phyloP scores from a whole-genome alignment of 2,113 vertebrate genomes.

The Eretmochelys imbricata region DNA sequence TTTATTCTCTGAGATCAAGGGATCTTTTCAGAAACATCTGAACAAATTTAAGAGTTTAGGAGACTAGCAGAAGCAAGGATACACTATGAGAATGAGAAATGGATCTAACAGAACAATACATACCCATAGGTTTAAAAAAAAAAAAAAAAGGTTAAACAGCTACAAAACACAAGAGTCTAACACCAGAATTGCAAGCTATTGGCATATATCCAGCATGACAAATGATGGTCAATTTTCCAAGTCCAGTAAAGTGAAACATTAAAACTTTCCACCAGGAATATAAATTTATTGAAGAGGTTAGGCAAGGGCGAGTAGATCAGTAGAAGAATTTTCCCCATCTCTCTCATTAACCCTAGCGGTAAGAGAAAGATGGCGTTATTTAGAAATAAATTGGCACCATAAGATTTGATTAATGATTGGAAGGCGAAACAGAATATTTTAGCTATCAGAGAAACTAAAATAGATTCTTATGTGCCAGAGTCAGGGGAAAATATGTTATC shows the following conservation, averaged over 20 bases:
- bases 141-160: no score
- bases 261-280: neutral
- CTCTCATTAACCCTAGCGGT: neutral
- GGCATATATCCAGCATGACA: neutral
- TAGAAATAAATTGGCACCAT: neutral
- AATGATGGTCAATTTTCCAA: neutral
- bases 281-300: neutral
- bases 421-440: neutral
- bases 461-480: neutral
- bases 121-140: neutral
- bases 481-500: neutral
- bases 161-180: fast-evolving
- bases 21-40: neutral
- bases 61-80: neutral
- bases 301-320: fast-evolving
- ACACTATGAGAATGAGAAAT: fast-evolving
- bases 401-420: neutral
- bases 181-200: neutral
- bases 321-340: neutral
- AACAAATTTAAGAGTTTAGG: neutral
- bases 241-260: neutral
- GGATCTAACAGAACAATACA: neutral
- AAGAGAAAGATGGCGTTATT: neutral
- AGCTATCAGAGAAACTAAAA: neutral
- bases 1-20: neutral